These are phyloP conservation scores for Mechanitis mazaeus DNA, from an alignment of 2,888 invertebrate genomes.

Conservation along the genomic window DNA sequence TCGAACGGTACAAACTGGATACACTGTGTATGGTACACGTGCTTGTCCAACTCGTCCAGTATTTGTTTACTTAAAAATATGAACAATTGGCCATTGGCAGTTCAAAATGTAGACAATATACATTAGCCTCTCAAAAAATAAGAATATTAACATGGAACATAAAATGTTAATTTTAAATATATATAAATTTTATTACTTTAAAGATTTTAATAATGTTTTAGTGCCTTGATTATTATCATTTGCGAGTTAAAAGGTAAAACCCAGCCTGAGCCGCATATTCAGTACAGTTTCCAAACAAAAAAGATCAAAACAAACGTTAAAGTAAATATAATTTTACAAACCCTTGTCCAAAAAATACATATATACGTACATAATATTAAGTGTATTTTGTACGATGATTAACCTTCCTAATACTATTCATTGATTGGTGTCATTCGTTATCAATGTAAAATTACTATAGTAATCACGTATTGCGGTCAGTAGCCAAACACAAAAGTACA, in stretches of 20 bases:
- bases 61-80: conserved; percentile 10
- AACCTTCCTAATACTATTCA: too few species aligned
- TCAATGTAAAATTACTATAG: too few species aligned
- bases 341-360: too few species aligned
- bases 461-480: too few species aligned
- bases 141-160: too few species aligned
- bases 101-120: not conserved
- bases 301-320: conserved; percentile 28
- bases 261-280: conserved; percentile 18
- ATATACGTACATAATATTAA: conserved; percentile 1
- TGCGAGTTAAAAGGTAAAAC: conserved; percentile 39
- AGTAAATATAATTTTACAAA: conserved; percentile 36
- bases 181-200: too few species aligned
- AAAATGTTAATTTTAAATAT: too few species aligned
- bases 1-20: conserved; percentile 72
- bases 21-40: conserved; percentile 64
- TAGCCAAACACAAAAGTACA: too few species aligned
- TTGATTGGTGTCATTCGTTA: too few species aligned
- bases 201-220: too few species aligned
- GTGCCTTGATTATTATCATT: too few species aligned
- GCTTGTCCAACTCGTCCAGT: conserved; percentile 56
- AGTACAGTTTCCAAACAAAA: conserved; percentile 18
- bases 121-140: not conserved
- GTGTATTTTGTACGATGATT: conserved; percentile 11
- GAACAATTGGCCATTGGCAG: not conserved